Percentiles rank a stretch among this genome's conserved stretches.
Conservation (phyloP, 2,113 vertebrate species). For the Tauraco erythrolophus region DNA sequence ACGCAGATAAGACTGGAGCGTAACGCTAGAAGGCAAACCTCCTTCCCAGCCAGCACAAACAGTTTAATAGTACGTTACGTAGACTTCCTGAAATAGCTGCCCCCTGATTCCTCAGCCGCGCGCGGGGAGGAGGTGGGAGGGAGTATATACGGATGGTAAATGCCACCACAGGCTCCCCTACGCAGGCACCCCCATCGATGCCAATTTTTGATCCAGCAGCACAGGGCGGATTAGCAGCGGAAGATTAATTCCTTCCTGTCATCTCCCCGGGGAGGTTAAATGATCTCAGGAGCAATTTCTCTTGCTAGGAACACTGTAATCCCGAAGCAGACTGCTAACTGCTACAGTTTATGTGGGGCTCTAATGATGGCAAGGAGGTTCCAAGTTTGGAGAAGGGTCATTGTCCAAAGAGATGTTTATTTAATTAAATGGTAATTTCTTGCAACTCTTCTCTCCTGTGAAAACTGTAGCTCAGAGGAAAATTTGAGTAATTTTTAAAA, state of each 20-base stretch:
- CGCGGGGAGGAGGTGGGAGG: constrained; percentile 4
- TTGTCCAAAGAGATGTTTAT: constrained; percentile 18
- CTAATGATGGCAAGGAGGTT: constrained; percentile 49
- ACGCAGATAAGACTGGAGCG: not conserved
- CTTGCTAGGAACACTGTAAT: constrained; percentile 67
- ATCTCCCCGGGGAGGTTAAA: constrained; percentile 75
- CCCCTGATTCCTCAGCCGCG: not conserved
- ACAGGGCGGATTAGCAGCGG: constrained; percentile 75
- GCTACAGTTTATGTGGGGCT: constrained; percentile 24
- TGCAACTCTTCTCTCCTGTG: not conserved
- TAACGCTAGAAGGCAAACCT: not conserved
- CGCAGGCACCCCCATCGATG: constrained; percentile 43
- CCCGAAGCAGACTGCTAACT: constrained; percentile 44
- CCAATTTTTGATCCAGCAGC: constrained; percentile 68
- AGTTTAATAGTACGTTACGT: not conserved
- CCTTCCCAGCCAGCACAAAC: constrained; percentile 1
- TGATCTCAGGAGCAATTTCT: constrained; percentile 77
- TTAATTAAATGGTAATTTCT: constrained; percentile 30
- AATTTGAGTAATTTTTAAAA: not conserved
- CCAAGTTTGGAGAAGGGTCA: constrained; percentile 52
- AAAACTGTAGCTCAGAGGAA: not conserved
- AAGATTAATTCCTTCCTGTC: constrained; percentile 82
- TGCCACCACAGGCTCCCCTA: constrained; percentile 49
- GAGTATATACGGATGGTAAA: not conserved
- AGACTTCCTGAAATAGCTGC: constrained; percentile 48